Evolutionary conservation across 2,888 invertebrate genomes (phyloP).

Genomic region (Lydus trimaculatus): DNA sequence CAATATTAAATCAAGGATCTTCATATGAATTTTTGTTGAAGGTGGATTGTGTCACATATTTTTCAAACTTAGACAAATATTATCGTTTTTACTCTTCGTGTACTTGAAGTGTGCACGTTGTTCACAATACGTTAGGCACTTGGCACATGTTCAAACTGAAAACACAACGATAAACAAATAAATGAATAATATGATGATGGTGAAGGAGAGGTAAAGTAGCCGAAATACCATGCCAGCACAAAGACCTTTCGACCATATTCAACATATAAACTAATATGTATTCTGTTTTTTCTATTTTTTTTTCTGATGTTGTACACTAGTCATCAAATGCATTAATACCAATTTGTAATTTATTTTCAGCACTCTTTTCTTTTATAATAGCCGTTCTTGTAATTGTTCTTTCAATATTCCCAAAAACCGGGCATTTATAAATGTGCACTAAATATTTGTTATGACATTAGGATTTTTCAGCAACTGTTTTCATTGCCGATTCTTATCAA

Average conservation of each 20-base stretch:
- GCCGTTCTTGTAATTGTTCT: neutral
- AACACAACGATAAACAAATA: constrained; percentile 2
- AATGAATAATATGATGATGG: constrained; percentile 2
- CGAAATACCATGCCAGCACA: neutral
- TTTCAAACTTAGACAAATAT: constrained; percentile 2
- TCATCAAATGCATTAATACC: neutral
- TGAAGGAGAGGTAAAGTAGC: neutral
- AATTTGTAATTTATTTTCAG: neutral
- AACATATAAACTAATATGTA: neutral
- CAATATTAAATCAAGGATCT: neutral
- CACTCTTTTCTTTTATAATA: neutral
- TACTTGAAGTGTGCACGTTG: neutral
- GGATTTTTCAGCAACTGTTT: neutral
- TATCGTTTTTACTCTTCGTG: constrained; percentile 4
- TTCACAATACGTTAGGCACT: constrained; percentile 2
- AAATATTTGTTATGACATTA: constrained; percentile 4
- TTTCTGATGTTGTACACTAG: neutral
- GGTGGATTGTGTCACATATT: constrained; percentile 4
- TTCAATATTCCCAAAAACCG: neutral
- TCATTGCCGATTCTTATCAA: constrained; percentile 7
- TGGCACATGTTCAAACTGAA: neutral
- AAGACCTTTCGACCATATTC: constrained; percentile 1
- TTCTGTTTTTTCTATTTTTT: neutral
- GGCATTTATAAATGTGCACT: neutral
- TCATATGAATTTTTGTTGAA: neutral